Base-by-base conservation (phyloP, 2,888 invertebrate genomes). In the Sesamia inferens region DNA sequence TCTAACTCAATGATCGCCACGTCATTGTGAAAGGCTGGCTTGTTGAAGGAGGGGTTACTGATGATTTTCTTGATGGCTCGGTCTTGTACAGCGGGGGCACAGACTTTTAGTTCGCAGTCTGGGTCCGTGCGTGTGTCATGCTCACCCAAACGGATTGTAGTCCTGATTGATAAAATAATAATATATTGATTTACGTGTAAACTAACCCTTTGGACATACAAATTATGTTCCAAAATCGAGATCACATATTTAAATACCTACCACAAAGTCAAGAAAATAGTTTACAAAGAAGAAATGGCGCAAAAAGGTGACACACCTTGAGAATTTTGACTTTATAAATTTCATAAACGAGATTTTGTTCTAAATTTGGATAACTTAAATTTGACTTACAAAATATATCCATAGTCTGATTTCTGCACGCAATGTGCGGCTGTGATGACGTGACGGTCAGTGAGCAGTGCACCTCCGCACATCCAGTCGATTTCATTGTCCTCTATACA, bases 71-170 rank as follows among this genome's bases (percentile, higher is more conserved):
- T 96, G 8, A 97, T 89, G 8, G 75, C 85, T 39, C 96, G 93
- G 82, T 97, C 95, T 78, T 96, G 96, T 10, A 92, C 88, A 0
- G 90, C 90, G 0, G 96, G 94, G 0, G 96, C 96, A 74, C 96
- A 96, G 2, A 91, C 88, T 10, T 83, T 71, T 39, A 89, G 55
- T 84, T 92, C 90, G 87, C 97, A 96, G 89, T 97, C 95, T 0
- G 91, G 92, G 48, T 94, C 89, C 0, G 92, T 93, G 16, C 82
- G 87, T 22, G 93, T 91, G 85, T 97, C 93, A 79, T 97, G 96
- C 82, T 98, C 98, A 0, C 98, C 98, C 13, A 97, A 90, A n/a
- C 97, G 96, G n/a, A 97, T 96, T 8, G 96, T 95, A 16, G 93
- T 89, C 76, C 95, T 95, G 81, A 66, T 68, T 71, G n/a, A 10